A percentile compares a stretch with the other conserved stretches of the same genome.
Conservation (phyloP, 2,113 vertebrate species). For the Blennius ocellaris region DNA sequence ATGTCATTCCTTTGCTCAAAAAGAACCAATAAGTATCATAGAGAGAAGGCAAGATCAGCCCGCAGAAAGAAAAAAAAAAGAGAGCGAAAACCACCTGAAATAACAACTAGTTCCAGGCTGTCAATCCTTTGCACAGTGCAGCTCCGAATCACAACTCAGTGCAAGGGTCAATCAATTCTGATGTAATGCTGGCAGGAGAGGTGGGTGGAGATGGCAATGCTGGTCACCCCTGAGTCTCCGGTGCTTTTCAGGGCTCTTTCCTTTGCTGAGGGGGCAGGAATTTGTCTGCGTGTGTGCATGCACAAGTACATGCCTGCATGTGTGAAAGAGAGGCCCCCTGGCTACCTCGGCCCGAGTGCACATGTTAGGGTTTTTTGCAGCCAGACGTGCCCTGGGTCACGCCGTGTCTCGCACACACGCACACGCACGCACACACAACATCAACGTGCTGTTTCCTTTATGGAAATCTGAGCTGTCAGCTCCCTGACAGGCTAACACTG, state of each 20-base stretch:
- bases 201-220: slow-evolving; percentile 73
- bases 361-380: slow-evolving; percentile 71
- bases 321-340: slow-evolving; percentile 70
- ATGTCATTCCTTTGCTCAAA: not conserved
- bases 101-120: slow-evolving; percentile 56
- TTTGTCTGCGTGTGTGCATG: slow-evolving; percentile 46
- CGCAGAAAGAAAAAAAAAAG: slow-evolving; percentile 37
- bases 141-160: slow-evolving; percentile 50
- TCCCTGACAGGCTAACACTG: slow-evolving; percentile 66
- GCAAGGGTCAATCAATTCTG: slow-evolving; percentile 79
- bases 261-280: slow-evolving; percentile 64
- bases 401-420: slow-evolving; percentile 53
- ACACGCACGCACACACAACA: slow-evolving; percentile 57
- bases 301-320: slow-evolving; percentile 37
- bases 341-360: slow-evolving; percentile 64
- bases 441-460: slow-evolving; percentile 74
- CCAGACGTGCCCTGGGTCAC: slow-evolving; percentile 69
- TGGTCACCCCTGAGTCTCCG: slow-evolving; percentile 67
- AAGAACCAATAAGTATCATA: not conserved
- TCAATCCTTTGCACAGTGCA: slow-evolving; percentile 54
- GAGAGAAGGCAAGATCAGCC: slow-evolving; percentile 17
- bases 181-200: slow-evolving; percentile 76
- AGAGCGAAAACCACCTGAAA: slow-evolving; percentile 67
- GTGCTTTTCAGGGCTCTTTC: slow-evolving; percentile 64
- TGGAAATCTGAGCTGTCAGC: slow-evolving; percentile 80